Evolutionary conservation across 1,140 invertebrate genomes (phyloP).

Genomic region (Proctacanthus coquilletti): DNA sequence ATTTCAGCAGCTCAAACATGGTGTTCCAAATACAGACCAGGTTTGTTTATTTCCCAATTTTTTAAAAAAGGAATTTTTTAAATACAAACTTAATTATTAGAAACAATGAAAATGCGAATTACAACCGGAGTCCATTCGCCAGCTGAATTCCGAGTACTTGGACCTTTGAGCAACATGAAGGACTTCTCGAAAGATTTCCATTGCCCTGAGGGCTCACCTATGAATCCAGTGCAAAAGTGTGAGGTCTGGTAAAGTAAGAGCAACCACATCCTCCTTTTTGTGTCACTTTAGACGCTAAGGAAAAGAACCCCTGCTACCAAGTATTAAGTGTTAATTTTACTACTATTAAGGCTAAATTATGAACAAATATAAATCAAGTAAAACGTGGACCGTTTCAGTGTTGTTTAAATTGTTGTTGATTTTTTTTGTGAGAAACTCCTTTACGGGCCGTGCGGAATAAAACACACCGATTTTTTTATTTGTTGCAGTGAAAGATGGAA

Average conservation of each 20-base stretch:
- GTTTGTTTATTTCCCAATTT: slow-evolving; percentile 8
- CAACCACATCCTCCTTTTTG: too few relatives aligned
- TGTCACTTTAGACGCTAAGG: too few relatives aligned
- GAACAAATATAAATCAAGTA: too few relatives aligned
- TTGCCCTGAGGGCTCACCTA: slow-evolving; percentile 60
- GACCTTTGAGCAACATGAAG: slow-evolving; percentile 76
- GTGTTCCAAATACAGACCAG: slow-evolving; percentile 38
- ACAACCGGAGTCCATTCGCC: slow-evolving; percentile 65
- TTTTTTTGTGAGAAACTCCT: too few relatives aligned
- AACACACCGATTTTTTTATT: too few relatives aligned
- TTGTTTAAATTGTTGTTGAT: too few relatives aligned
- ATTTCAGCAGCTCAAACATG: slow-evolving; percentile 43
- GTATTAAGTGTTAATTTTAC: too few relatives aligned
- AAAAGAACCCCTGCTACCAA: too few relatives aligned
- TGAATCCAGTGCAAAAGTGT: slow-evolving; percentile 85
- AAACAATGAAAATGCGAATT: slow-evolving; percentile 56
- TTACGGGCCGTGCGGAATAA: too few relatives aligned
- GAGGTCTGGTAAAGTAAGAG: slow-evolving; percentile 63
- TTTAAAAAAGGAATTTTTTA: slow-evolving; percentile 3
- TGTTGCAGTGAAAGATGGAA: too few relatives aligned
- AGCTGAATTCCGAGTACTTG: slow-evolving; percentile 66
- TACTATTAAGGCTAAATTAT: too few relatives aligned
- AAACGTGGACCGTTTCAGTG: too few relatives aligned
- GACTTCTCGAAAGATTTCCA: slow-evolving; percentile 79
- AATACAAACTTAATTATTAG: slow-evolving; percentile 29